Base-by-base conservation (phyloP, 2,888 invertebrate genomes). In the Drosophila prostipennis region DNA sequence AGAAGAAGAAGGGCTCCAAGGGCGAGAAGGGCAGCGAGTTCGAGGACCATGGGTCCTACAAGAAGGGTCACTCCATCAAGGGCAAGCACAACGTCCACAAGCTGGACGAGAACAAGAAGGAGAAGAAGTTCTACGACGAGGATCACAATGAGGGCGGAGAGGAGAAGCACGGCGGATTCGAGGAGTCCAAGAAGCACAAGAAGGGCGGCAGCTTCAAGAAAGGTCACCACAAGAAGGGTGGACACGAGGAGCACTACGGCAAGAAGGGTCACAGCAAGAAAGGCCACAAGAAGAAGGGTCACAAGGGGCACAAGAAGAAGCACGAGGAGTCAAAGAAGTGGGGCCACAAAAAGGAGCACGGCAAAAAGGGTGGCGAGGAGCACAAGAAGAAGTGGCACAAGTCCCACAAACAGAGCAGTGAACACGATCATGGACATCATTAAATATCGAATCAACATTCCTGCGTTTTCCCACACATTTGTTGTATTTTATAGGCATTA, bases 1-100 rank as follows among this genome's bases (percentile, higher is more conserved):
- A 93, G 70, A 92, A 93, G 57, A 91, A 93, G 64, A 93, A 93
- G 79, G 93, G 92, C 37, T 92, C 93, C 65, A 93, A 93, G 68
- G 93, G 93, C 1, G 92, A 93, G 72, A 93, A 93, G 77, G 93
- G 92, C 43, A 91, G 91, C 72, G 91, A 92, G 73, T 92, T 90
- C 73, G 91, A 92, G 67, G 92, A 92, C 79, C 91, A 92, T 45
- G 96, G 96, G 10, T 94, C 94, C 78, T 96, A 95, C 91, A 96
- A 96, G 74, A 97, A 97, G 89, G 97, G 97, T 0, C 96, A 97
- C 92, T 95, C 95, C 73, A 97, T 96, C 78, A 96, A 97, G 91
- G 96, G 97, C 63, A 96, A 96, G 78, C 97, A 97, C 90, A 95
- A 96, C 90, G 94, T 96, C 7, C 96, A 97, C 92, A 97, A 97